These are phyloP conservation scores for Sphaeridia pumilis DNA, from an alignment of 2,888 invertebrate genomes.

Conservation along the genomic window DNA sequence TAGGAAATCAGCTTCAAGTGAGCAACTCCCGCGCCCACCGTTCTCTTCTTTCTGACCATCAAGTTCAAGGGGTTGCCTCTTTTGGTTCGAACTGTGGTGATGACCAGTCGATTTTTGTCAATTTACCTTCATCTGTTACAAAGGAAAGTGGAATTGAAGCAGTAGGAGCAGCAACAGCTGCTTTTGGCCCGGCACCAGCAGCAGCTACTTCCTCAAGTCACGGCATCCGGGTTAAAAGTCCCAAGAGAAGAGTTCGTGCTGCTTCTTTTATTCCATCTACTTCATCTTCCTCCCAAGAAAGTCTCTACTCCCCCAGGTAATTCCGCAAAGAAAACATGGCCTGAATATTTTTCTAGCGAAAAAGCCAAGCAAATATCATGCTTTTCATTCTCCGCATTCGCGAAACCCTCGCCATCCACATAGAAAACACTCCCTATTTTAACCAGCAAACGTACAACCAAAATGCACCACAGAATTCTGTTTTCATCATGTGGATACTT, in stretches of 20 bases:
- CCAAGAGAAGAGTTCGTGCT: slow-evolving; percentile 47
- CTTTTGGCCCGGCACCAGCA: not conserved
- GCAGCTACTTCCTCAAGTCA: not conserved
- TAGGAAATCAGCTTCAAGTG: too few relatives aligned
- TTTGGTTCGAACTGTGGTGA: too few relatives aligned
- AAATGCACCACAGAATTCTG: too few relatives aligned
- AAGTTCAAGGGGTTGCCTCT: too few relatives aligned
- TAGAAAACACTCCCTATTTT: too few relatives aligned
- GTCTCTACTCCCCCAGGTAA: slow-evolving; percentile 44
- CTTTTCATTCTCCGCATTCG: too few relatives aligned
- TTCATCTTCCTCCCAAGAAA: slow-evolving; percentile 49
- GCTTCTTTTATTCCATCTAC: slow-evolving; percentile 42
- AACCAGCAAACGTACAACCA: too few relatives aligned
- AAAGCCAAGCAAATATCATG: not conserved
- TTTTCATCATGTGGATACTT: too few relatives aligned
- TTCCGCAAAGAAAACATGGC: not conserved
- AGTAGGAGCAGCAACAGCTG: not conserved
- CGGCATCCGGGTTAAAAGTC: slow-evolving; percentile 47
- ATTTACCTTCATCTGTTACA: not conserved
- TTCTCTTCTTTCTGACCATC: too few relatives aligned
- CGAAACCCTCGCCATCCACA: too few relatives aligned
- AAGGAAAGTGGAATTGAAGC: not conserved
- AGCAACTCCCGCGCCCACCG: not conserved
- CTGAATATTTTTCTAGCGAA: not conserved
- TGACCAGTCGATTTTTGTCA: slow-evolving; percentile 47